A percentile compares a stretch with the other conserved stretches of the same genome.
Conservation (phyloP, 2,888 invertebrate genomes). For the Druceiella hillmani region DNA sequence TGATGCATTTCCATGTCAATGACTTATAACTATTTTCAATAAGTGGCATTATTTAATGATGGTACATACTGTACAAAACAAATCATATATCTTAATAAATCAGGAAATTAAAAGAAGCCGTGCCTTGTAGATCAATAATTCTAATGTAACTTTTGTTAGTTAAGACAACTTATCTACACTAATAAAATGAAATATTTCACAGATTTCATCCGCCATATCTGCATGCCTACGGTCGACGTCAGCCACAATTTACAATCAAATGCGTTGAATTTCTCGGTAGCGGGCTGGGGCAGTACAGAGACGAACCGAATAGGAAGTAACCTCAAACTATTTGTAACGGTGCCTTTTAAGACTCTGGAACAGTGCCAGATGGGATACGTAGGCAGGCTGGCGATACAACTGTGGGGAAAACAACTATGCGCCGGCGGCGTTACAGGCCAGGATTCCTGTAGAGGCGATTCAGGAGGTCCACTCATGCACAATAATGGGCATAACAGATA, state of each 20-base stretch:
- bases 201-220: constrained; percentile 42
- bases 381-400: constrained; percentile 19
- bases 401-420: constrained; percentile 42
- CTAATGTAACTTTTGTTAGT: background rate
- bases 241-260: constrained; percentile 20
- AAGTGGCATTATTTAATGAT: too few species aligned
- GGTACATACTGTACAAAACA: too few species aligned
- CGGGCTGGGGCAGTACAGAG: constrained; percentile 52
- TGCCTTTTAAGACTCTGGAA: constrained; percentile 25
- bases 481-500: constrained; percentile 28
- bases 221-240: constrained; percentile 32
- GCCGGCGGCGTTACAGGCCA: constrained; percentile 53
- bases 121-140: too few species aligned
- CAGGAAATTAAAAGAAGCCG: too few species aligned
- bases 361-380: background rate
- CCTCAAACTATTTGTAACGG: constrained; percentile 29
- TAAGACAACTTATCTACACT: background rate
- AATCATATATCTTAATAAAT: too few species aligned
- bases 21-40: too few species aligned
- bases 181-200: constrained; percentile 21
- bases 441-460: constrained; percentile 60
- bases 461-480: constrained; percentile 59
- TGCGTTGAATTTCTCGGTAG: constrained; percentile 29
- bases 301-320: constrained; percentile 27
- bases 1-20: too few species aligned